phyloP scores from a whole-genome alignment of 2,113 vertebrate species.

The Acinonyx jubatus region DNA sequence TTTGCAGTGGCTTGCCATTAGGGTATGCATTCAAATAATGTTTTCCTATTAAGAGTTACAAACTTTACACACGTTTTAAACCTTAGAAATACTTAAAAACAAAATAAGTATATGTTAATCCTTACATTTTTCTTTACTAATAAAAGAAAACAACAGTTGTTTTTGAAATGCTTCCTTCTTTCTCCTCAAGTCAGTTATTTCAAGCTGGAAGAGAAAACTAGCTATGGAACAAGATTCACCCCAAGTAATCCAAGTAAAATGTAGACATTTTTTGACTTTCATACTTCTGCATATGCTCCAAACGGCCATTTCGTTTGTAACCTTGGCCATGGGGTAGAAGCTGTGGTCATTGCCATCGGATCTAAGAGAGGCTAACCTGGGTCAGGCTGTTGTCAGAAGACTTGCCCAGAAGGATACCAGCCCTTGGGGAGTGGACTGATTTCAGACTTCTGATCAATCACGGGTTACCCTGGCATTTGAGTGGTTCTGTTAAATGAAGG shows the following conservation, averaged over 20 bases:
- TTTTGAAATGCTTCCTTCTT: constrained; percentile 31
- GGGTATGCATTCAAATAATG: constrained; percentile 62
- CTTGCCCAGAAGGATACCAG: not conserved
- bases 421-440: not conserved
- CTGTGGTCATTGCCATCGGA: not conserved
- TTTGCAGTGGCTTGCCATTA: constrained; percentile 72
- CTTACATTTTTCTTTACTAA: not conserved
- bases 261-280: not conserved
- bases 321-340: not conserved
- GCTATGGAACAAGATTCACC: not conserved
- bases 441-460: not conserved
- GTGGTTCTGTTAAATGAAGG: not conserved
- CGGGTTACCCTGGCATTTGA: not conserved
- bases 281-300: not conserved
- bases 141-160: not conserved
- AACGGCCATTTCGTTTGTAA: not conserved
- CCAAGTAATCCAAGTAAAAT: constrained; percentile 2
- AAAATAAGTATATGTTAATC: not conserved
- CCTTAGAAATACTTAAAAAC: constrained; percentile 49
- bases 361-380: not conserved
- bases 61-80: constrained; percentile 60
- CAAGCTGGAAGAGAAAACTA: constrained; percentile 24
- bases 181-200: constrained; percentile 30
- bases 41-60: constrained; percentile 62
- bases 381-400: not conserved